Evolutionary conservation across 1,140 invertebrate species (phyloP).

Genomic region (Drosophila lini): DNA sequence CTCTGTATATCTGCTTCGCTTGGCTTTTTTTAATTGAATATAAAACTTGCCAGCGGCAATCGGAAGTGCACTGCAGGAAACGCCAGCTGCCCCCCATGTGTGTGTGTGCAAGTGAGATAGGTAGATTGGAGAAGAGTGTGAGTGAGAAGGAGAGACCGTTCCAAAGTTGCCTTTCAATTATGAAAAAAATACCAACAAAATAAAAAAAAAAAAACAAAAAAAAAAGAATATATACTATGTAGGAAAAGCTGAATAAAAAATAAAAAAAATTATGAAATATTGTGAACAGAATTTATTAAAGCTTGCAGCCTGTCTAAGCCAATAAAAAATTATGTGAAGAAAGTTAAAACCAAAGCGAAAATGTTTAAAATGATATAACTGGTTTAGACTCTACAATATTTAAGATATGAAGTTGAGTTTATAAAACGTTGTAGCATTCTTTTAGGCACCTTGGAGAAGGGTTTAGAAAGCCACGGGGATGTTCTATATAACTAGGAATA

Average conservation of each 20-base stretch:
- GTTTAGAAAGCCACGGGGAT: neutral
- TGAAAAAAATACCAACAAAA: slow-evolving; percentile 63
- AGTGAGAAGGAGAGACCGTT: neutral
- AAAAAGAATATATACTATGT: slow-evolving; percentile 1
- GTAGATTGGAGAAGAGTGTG: neutral
- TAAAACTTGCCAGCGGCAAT: slow-evolving; percentile 80
- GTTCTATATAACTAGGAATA: too few relatives aligned
- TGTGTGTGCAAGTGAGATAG: slow-evolving; percentile 22
- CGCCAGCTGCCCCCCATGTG: slow-evolving; percentile 63
- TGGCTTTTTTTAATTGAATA: slow-evolving; percentile 78
- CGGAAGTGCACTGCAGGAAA: slow-evolving; percentile 79
- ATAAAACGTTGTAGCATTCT: neutral
- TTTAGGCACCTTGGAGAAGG: neutral
- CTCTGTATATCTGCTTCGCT: slow-evolving; percentile 10
- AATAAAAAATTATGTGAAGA: neutral
- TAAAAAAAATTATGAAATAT: slow-evolving; percentile 51
- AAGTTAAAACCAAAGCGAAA: neutral
- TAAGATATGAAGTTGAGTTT: fast-evolving
- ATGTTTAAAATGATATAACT: neutral
- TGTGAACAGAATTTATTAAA: slow-evolving; percentile 34
- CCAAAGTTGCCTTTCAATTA: slow-evolving; percentile 79
- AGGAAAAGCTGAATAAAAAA: slow-evolving; percentile 34
- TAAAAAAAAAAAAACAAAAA: neutral
- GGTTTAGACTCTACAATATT: neutral
- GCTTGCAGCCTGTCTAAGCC: neutral